These are phyloP conservation scores for Drosophila testacea DNA, from an alignment of 2,888 invertebrate species.

Conservation along the genomic window DNA sequence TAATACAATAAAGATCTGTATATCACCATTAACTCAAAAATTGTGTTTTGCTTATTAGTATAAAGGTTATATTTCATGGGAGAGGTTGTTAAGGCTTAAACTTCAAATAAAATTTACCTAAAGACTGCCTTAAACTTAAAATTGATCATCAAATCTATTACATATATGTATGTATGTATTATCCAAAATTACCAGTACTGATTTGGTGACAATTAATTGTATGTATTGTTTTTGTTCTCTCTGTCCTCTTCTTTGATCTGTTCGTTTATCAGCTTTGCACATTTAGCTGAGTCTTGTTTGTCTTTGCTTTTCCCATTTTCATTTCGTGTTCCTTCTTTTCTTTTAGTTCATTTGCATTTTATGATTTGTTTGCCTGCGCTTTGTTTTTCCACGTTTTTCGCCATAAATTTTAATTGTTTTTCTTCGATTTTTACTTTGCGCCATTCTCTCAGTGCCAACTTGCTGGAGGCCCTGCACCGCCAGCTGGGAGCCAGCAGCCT, in stretches of 20 bases:
- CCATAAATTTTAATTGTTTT: conserved; percentile 78
- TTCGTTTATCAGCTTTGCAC: conserved; percentile 22
- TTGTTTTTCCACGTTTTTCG: conserved; percentile 57
- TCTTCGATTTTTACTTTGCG: conserved; percentile 73
- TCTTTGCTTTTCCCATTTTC: conserved; percentile 36
- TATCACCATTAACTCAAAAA: no score
- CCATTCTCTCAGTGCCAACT: conserved; percentile 39
- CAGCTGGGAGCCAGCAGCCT: conserved; percentile 2
- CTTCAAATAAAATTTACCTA: no score
- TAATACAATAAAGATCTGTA: no score
- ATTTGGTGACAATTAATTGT: conserved; percentile 35
- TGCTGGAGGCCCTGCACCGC: conserved; percentile 7
- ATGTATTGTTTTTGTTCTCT: conserved; percentile 19
- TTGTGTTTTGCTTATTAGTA: no score
- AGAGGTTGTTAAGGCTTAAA: no score
- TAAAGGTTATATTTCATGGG: no score
- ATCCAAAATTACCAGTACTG: conserved; percentile 13
- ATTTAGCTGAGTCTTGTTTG: conserved; percentile 28
- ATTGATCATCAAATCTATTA: not conserved
- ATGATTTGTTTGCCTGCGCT: conserved; percentile 72
- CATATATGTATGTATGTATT: conserved; percentile 3
- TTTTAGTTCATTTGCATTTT: conserved; percentile 71
- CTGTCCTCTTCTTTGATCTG: not conserved
- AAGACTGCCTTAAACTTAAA: no score
- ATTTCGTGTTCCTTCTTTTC: conserved; percentile 9